Evolutionary conservation across 1,140 invertebrate species (phyloP).

Genomic region (Archivesica marissinica): DNA sequence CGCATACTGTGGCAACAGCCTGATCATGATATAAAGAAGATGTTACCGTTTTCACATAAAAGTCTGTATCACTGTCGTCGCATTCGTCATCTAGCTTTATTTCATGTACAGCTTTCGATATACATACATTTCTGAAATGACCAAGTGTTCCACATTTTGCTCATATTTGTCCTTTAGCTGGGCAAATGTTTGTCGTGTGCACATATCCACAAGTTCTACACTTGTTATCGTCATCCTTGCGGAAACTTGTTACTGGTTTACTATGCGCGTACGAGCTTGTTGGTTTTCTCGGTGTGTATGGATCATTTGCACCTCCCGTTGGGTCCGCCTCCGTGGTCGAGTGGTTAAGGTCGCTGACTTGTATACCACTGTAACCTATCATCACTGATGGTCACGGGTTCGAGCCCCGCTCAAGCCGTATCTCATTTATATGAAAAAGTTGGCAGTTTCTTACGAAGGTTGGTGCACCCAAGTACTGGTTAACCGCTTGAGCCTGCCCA

Average conservation of each 20-base stretch:
- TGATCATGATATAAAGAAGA: background rate
- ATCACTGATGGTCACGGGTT: too few relatives aligned
- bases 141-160: slow-evolving; percentile 26
- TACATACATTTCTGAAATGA: slow-evolving; percentile 39
- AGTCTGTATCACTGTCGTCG: slow-evolving; percentile 19
- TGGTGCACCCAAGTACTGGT: too few relatives aligned
- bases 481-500: too few relatives aligned
- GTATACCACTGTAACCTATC: too few relatives aligned
- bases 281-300: too few relatives aligned
- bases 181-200: background rate
- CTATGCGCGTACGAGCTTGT: too few relatives aligned
- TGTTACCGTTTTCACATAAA: background rate
- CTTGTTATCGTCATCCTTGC: too few relatives aligned
- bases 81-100: background rate
- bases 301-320: too few relatives aligned
- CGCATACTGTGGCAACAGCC: slow-evolving; percentile 2
- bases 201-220: slow-evolving; percentile 14
- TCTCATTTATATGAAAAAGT: too few relatives aligned
- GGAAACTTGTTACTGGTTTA: background rate
- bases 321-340: background rate
- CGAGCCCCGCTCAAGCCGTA: too few relatives aligned
- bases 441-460: too few relatives aligned
- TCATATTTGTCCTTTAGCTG: slow-evolving; percentile 54
- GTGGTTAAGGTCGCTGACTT: background rate
- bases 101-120: background rate